Evolutionary conservation across 1,140 invertebrate species (phyloP), one percentile per base, ranked within the genome.

Genomic region (Coenobita brevimanus): DNA sequence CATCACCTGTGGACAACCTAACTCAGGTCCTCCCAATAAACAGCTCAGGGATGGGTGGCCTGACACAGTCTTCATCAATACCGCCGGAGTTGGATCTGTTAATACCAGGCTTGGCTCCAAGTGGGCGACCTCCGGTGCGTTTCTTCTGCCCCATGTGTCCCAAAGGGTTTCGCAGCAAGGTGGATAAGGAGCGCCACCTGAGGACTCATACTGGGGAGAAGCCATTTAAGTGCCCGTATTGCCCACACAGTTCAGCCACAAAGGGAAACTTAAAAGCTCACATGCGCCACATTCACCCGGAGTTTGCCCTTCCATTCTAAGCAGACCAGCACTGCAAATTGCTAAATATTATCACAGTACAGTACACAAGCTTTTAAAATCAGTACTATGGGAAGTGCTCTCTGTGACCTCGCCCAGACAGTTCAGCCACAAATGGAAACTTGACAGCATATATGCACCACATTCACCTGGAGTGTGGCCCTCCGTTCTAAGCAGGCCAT

Each of bases 201-300:
- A 62, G 88, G 24, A 90, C 90, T 36, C 93, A 94, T 50, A 91
- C 91, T 78, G 93, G 91, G 13, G 92, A 92, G 38, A 93, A 92
- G 83, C 93, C 93, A 0, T 93, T 93, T 78, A 86, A 88, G 21
- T 94, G 93, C 82, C 91, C 93, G 43, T 91, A 93, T 50, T 94
- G 93, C 81, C 92, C 91, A 0, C 93, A 94, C 69, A 57, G 91
- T n/a, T 90, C 86, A 38, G 86, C 86, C 10, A 88, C 82, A 43
- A 88, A 88, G 24, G 82, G 83, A 8, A 90, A 90, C 67, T 67
- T 86, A 3, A 90, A 89, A 57, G 71, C 88, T 38, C 89, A 90
- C 78, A 82, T 81, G 38, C 54, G 67, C n/a, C 84, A 90, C 54
- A 90, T 86, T 27, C 89, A 90, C 57, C 75, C 27, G 36, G 41